Evolutionary conservation across 2,113 vertebrate species (phyloP).

Genomic region (Peromyscus maniculatus): DNA sequence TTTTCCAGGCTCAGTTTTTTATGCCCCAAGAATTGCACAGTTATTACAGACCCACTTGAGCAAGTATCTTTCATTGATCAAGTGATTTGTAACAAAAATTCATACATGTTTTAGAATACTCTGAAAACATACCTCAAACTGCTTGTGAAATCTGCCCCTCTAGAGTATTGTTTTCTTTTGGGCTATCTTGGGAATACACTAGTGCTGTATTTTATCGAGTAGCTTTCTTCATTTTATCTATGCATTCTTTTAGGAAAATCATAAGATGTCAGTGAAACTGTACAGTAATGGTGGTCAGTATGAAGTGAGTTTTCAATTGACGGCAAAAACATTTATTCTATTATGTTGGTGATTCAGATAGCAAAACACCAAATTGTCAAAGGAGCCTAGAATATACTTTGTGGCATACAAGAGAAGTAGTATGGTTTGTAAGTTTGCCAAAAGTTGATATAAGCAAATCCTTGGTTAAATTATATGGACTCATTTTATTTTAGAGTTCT

Average conservation of each 20-base stretch:
- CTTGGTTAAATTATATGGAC: conserved; percentile 67
- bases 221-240: neutral
- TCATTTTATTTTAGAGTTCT: conserved; percentile 66
- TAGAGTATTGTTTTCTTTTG: neutral
- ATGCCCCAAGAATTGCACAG: conserved; percentile 28
- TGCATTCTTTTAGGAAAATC: conserved; percentile 25
- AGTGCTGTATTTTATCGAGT: conserved; percentile 2
- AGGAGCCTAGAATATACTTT: conserved; percentile 55
- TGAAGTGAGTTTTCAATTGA: conserved; percentile 37
- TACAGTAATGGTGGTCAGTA: conserved; percentile 34
- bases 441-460: conserved; percentile 45
- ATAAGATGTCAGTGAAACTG: conserved; percentile 41
- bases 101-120: conserved; percentile 38
- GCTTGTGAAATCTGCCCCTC: neutral
- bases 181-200: conserved; percentile 23
- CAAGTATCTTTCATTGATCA: conserved; percentile 69
- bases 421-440: conserved; percentile 59
- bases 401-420: conserved; percentile 71
- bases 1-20: conserved; percentile 38
- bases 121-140: conserved; percentile 35
- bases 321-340: conserved; percentile 14
- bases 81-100: conserved; percentile 61
- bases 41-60: conserved; percentile 58
- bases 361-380: conserved; percentile 54
- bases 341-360: conserved; percentile 32